Evolutionary conservation across 2,113 vertebrate genomes (phyloP).

Genomic region (Ovibos moschatus): DNA sequence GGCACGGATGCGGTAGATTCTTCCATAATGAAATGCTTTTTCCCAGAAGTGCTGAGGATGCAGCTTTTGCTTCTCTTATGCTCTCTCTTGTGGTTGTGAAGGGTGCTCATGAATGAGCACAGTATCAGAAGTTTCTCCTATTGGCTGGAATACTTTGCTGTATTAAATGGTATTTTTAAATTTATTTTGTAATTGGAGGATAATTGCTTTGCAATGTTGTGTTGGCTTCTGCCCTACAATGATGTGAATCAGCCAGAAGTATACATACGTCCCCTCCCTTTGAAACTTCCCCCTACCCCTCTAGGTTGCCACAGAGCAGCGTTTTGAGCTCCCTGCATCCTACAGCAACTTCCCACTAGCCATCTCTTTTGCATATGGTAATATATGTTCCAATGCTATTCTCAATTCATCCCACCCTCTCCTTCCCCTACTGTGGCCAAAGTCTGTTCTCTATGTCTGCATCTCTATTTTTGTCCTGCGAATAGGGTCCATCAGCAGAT

Average conservation of each 20-base stretch:
- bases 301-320: background rate
- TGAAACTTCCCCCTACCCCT: accelerated
- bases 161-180: background rate
- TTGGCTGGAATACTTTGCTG: background rate
- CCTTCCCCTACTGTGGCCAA: no score
- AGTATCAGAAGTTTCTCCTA: background rate
- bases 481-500: background rate
- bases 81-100: background rate
- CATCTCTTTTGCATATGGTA: no score
- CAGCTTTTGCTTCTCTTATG: background rate
- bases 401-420: no score
- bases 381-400: no score
- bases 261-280: background rate
- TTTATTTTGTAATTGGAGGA: background rate
- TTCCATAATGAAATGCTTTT: background rate
- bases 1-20: no score
- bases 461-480: background rate
- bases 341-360: no score
- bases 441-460: no score
- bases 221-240: background rate
- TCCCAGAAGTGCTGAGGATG: background rate
- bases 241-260: background rate
- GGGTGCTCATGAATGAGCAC: background rate
- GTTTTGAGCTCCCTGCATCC: no score
- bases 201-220: background rate